Percentiles rank a stretch among this genome's conserved stretches.
phyloP scores from a whole-genome alignment of 37 sponge, comb jelly and placozoan species.

The Dysidea cf. avara region DNA sequence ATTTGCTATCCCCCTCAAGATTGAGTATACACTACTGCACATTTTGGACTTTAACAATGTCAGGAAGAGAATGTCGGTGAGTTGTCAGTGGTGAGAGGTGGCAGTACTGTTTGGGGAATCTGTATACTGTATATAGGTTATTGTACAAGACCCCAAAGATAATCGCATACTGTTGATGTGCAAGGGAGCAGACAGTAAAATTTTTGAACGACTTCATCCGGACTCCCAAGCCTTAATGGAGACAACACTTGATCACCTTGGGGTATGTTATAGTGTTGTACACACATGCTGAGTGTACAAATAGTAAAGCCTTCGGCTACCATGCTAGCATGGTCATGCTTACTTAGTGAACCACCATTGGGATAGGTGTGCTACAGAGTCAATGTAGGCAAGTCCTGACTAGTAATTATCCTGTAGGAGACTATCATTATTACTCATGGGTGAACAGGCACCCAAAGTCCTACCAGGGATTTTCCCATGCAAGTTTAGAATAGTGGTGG shows the following conservation, averaged over 20 bases:
- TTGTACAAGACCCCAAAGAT: constrained; percentile 36
- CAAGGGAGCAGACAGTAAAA: constrained; percentile 89
- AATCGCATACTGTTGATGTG: constrained; percentile 68
- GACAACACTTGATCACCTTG: constrained; percentile 39
- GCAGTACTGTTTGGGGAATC: background rate
- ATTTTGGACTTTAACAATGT: constrained; percentile 98
- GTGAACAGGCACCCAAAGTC: too few relatives aligned
- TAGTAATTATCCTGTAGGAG: too few relatives aligned
- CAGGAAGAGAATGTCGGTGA: constrained; percentile 97
- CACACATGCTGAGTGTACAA: too few relatives aligned
- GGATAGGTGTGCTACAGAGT: too few relatives aligned
- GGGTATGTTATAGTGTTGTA: constrained; percentile 6
- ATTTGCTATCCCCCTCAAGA: background rate
- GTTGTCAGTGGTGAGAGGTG: constrained; percentile 14
- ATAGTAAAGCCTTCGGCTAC: too few relatives aligned
- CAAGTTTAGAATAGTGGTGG: too few relatives aligned
- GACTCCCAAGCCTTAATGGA: constrained; percentile 25
- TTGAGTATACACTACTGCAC: constrained; percentile 76
- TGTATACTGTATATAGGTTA: constrained; percentile 37
- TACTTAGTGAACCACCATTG: too few relatives aligned
- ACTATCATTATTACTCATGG: too few relatives aligned
- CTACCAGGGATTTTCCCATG: too few relatives aligned
- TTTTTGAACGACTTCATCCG: constrained; percentile 18
- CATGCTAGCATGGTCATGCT: too few relatives aligned
- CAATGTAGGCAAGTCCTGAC: too few relatives aligned